Conservation (phyloP, 2,888 invertebrate genomes). For the Pseudolycoriella hygida region DNA sequence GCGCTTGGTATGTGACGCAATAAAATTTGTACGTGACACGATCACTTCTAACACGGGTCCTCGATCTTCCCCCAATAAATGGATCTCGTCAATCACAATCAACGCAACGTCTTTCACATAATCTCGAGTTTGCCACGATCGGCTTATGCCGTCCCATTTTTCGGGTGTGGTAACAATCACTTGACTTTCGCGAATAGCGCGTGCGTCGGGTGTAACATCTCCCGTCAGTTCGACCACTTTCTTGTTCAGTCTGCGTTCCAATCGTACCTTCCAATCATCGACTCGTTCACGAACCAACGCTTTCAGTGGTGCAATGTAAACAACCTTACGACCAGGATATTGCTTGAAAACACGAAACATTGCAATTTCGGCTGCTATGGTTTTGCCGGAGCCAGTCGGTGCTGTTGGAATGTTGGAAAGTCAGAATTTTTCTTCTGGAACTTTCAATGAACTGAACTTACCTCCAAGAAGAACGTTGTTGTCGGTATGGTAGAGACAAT, state of each 20-base stretch:
- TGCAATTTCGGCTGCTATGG: slow-evolving; percentile 93
- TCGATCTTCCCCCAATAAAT: slow-evolving; percentile 79
- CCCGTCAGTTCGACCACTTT: slow-evolving; percentile 93
- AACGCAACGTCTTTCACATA: slow-evolving; percentile 84
- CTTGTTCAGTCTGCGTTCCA: slow-evolving; percentile 53
- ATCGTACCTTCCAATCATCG: slow-evolving; percentile 78
- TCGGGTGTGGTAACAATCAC: slow-evolving; percentile 98
- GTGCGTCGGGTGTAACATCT: slow-evolving; percentile 68
- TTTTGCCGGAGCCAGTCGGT: slow-evolving; percentile 95
- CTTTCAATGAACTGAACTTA: slow-evolving; percentile 27
- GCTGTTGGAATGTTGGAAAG: slow-evolving; percentile 33
- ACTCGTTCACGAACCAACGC: slow-evolving; percentile 93
- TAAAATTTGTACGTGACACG: slow-evolving; percentile 92
- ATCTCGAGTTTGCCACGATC: slow-evolving; percentile 92
- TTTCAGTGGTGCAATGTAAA: slow-evolving; percentile 96
- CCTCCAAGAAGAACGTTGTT: slow-evolving; percentile 86
- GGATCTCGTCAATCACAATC: slow-evolving; percentile 96
- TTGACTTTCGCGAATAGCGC: slow-evolving; percentile 65
- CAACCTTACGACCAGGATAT: slow-evolving; percentile 67
- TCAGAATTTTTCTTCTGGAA: background rate
- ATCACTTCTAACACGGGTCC: slow-evolving; percentile 92
- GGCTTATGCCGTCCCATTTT: slow-evolving; percentile 98
- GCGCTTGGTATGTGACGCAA: slow-evolving; percentile 71
- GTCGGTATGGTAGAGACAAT: slow-evolving; percentile 88
- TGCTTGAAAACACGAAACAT: slow-evolving; percentile 81